Conservation (phyloP, 2,888 invertebrate species). For the Nemapogon koenigi region DNA sequence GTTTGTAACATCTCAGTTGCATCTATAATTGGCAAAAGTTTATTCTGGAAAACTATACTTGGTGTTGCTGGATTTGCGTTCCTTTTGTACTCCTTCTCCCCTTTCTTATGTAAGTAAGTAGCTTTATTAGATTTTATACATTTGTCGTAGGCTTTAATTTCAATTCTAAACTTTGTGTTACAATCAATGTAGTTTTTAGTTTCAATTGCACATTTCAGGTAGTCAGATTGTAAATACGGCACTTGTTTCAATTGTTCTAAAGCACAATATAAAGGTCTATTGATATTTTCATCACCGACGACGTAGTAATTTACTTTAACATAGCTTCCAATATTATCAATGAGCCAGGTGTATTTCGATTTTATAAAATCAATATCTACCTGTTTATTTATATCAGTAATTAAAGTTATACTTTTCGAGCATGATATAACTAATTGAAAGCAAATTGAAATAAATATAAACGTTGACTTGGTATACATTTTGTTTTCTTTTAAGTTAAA, state of each 20-base stretch:
- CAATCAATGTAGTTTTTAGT: not conserved
- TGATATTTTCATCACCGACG: not conserved
- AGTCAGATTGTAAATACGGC: constrained; percentile 3
- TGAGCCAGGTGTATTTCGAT: not conserved
- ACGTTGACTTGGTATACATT: too few relatives aligned
- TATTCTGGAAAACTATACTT: not conserved
- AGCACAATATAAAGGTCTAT: not conserved
- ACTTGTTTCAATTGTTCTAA: not conserved
- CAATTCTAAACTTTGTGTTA: not conserved
- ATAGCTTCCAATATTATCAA: not conserved
- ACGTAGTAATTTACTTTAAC: not conserved
- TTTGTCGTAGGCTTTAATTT: not conserved
- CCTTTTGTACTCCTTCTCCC: not conserved
- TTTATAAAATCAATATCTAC: not conserved
- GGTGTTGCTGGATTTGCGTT: not conserved
- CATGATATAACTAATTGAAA: too few relatives aligned
- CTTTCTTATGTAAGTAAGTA: not conserved
- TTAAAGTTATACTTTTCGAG: not conserved
- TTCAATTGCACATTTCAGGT: constrained; percentile 1
- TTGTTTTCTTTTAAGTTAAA: too few relatives aligned
- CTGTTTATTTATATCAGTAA: constrained; percentile 3
- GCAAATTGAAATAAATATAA: too few relatives aligned
- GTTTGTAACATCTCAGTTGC: not conserved
- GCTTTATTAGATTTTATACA: not conserved
- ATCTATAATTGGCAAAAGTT: not conserved